Conservation (phyloP, 2,888 invertebrate species). For the Dilophus febrilis region DNA sequence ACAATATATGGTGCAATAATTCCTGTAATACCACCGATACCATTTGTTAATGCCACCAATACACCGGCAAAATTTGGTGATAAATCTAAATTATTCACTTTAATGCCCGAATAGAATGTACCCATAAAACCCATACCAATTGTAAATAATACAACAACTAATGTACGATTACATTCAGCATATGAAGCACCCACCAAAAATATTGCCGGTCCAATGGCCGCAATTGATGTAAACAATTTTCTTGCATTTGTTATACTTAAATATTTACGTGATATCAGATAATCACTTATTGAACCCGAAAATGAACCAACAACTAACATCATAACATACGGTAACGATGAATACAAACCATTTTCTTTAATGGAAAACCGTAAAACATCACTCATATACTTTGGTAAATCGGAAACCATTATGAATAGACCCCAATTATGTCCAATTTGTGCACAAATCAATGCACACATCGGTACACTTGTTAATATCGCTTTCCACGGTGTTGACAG, state of each 20-base stretch:
- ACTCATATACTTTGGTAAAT: constrained; percentile 45
- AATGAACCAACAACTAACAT: constrained; percentile 42
- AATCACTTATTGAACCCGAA: constrained; percentile 51
- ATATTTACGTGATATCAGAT: constrained; percentile 39
- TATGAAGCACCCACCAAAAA: constrained; percentile 52
- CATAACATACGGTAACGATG: constrained; percentile 41
- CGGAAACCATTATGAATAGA: constrained; percentile 46
- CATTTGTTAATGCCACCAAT: constrained; percentile 51
- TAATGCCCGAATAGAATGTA: constrained; percentile 52
- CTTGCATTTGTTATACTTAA: constrained; percentile 39
- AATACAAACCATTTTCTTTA: constrained; percentile 39
- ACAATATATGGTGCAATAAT: constrained; percentile 52
- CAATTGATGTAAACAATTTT: constrained; percentile 49
- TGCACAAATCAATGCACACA: constrained; percentile 59
- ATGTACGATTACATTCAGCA: constrained; percentile 44
- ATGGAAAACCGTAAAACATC: constrained; percentile 42
- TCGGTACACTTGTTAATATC: constrained; percentile 50
- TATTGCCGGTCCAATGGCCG: constrained; percentile 47
- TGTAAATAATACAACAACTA: constrained; percentile 44
- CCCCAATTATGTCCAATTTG: constrained; percentile 51
- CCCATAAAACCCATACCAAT: constrained; percentile 54
- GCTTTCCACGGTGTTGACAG: constrained; percentile 53
- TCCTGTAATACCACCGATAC: constrained; percentile 41
- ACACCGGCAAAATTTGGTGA: constrained; percentile 50
- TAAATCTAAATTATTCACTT: constrained; percentile 48